These are phyloP conservation scores for Antennarius maculatus DNA, from an alignment of 2,797 vertebrate species.

Conservation along the genomic window DNA sequence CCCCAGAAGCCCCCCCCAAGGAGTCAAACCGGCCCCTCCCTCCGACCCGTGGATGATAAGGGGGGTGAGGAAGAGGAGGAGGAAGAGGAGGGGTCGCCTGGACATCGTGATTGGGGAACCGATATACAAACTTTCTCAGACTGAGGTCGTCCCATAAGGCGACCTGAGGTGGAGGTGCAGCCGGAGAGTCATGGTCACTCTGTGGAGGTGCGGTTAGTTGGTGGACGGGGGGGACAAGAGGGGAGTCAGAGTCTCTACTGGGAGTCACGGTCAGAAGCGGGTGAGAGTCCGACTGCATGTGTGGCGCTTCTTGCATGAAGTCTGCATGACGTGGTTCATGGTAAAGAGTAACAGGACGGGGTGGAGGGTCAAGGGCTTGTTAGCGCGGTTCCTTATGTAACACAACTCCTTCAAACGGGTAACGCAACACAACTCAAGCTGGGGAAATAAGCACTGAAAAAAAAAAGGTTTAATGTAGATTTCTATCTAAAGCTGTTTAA, in stretches of 20 bases:
- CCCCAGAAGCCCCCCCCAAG: slow-evolving; percentile 39
- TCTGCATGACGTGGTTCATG: not conserved
- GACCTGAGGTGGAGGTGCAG: slow-evolving; percentile 47
- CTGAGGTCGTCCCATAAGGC: slow-evolving; percentile 25
- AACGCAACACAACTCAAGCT: too few relatives aligned
- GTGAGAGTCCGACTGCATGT: slow-evolving; percentile 21
- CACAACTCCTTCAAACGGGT: too few relatives aligned
- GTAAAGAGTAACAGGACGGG: not conserved
- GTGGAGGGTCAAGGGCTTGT: not conserved
- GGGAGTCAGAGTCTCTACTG: not conserved
- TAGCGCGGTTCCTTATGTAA: too few relatives aligned
- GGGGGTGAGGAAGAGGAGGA: not conserved
- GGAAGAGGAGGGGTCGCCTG: slow-evolving; percentile 26
- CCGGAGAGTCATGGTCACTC: slow-evolving; percentile 32
- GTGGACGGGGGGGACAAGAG: slow-evolving; percentile 23
- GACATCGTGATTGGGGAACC: slow-evolving; percentile 25
- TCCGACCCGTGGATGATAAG: slow-evolving; percentile 10
- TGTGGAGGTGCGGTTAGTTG: slow-evolving; percentile 34
- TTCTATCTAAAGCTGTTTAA: too few relatives aligned
- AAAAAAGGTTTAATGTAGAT: too few relatives aligned
- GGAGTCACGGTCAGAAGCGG: slow-evolving; percentile 21
- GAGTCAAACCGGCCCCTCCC: slow-evolving; percentile 29
- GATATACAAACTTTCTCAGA: slow-evolving; percentile 31
- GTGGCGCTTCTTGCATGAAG: slow-evolving; percentile 1
- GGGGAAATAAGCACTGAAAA: too few relatives aligned